Conservation (phyloP, 1,140 invertebrate genomes). For the Dinothrombium tinctorium region DNA sequence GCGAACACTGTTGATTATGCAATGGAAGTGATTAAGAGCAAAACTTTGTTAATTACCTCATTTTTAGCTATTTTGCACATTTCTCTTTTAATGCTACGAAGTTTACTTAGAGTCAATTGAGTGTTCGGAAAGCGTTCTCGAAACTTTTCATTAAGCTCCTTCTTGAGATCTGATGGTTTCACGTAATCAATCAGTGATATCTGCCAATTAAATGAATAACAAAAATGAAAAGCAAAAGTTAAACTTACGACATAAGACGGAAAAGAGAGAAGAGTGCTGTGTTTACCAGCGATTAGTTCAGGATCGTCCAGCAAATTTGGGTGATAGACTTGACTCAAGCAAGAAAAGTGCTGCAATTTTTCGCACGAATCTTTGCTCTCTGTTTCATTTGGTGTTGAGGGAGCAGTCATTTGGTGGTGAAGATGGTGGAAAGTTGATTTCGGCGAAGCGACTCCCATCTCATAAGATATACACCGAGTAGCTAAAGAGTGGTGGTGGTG, state of each 20-base stretch:
- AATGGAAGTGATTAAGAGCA: background rate
- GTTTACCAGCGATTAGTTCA: slow-evolving; percentile 79
- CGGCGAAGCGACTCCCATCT: background rate
- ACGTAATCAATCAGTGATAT: slow-evolving; percentile 88
- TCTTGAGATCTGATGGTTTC: slow-evolving; percentile 82
- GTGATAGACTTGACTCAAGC: slow-evolving; percentile 17
- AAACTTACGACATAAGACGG: slow-evolving; percentile 62
- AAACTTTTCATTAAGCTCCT: slow-evolving; percentile 93
- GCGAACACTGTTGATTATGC: slow-evolving; percentile 28
- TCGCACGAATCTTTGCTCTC: background rate
- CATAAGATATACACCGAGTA: background rate
- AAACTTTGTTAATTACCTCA: slow-evolving; percentile 13
- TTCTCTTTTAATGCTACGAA: slow-evolving; percentile 66
- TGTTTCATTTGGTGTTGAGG: background rate
- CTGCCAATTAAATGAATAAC: slow-evolving; percentile 8
- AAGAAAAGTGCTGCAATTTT: background rate
- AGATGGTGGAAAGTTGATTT: background rate
- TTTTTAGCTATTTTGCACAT: slow-evolving; percentile 67
- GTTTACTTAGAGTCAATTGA: slow-evolving; percentile 82
- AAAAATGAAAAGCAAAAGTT: background rate
- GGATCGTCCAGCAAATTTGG: slow-evolving; percentile 80
- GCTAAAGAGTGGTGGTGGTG: background rate
- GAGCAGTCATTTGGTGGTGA: background rate
- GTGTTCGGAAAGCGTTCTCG: slow-evolving; percentile 80
- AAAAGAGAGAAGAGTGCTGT: slow-evolving; percentile 76